Base-by-base conservation (phyloP, 2,888 invertebrate genomes). In the Didymodactylos carnosus region DNA sequence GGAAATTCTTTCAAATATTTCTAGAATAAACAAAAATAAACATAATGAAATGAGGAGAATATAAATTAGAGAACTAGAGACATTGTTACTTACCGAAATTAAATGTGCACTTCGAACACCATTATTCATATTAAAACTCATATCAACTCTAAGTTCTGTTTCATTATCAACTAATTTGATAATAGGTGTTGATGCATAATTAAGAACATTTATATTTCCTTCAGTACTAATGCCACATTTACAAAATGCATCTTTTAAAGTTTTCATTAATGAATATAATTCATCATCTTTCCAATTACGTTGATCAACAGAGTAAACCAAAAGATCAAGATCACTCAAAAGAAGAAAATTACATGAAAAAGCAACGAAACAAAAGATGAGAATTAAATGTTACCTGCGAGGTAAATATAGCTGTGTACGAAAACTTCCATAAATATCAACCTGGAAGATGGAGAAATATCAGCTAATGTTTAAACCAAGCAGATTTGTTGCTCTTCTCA, bases 91-190 rank as follows among this genome's bases (percentile, higher is more conserved):
- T 62, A 62, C 62, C 19, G 35, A n/a, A 16, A 97, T 95, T 77
- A 95, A 88, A 84, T 93, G 91, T 14, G 94, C 97, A 79, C 94
- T 94, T 85, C 91, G 90, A 69, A 97, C 92, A 76, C 95, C 95
- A 84, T 93, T 94, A 84, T 89, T 93, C 91, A 95, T 95, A 85
- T 98, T 98, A 87, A 98, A 98, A 80, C 95, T 94, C 83, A 98
- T 97, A 86, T 98, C 98, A 10, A 86, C 94, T 87, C 91, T 91
- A 76, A 98, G 90, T 78, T 91, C 90, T 78, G 89, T 85, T 83
- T 88, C 88, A 77, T 87, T 87, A 83, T 97, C 94, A 40, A 91
- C 93, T 84, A 97, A 87, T 86, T 98, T 98, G 78, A 98, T 92
- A 80, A 98, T 97, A 79, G 98, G 98, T 40, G 74, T 75, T 29